Conservation (phyloP, 2,888 invertebrate species). For the Norana najaformis region DNA sequence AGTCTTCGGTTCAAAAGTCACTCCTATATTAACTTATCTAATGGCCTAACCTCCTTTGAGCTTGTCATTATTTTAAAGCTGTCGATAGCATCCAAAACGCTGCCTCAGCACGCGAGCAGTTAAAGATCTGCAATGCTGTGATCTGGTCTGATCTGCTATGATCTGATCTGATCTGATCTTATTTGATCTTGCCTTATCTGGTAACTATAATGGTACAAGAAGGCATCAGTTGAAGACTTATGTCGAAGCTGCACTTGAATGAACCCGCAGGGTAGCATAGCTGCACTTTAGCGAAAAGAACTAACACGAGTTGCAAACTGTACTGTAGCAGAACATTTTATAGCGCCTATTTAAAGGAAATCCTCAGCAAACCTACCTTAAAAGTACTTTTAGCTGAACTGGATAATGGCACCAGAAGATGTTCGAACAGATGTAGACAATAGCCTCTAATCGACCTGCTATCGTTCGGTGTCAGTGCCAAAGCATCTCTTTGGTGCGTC, state of each 20-base stretch:
- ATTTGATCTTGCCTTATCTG: neutral
- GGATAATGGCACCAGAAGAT: neutral
- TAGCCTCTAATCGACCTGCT: neutral
- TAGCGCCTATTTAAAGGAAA: no score
- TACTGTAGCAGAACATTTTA: neutral
- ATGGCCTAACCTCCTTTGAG: neutral
- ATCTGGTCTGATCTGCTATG: no score
- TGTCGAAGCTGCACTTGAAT: no score
- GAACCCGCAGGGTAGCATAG: no score
- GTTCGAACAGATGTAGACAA: neutral
- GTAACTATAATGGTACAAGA: neutral
- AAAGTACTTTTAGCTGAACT: neutral
- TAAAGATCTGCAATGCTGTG: no score
- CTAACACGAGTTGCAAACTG: neutral
- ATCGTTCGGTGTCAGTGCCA: slow-evolving; percentile 5
- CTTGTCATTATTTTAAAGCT: neutral
- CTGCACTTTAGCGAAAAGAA: neutral
- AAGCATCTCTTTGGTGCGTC: neutral
- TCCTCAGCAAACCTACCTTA: neutral
- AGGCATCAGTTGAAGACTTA: neutral
- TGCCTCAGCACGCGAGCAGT: no score
- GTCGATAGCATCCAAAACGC: neutral
- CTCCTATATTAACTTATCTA: neutral
- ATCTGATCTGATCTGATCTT: no score
- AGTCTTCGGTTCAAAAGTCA: no score